These are phyloP conservation scores for Argya squamiceps DNA, from an alignment of 2,797 vertebrate genomes.

Conservation along the genomic window DNA sequence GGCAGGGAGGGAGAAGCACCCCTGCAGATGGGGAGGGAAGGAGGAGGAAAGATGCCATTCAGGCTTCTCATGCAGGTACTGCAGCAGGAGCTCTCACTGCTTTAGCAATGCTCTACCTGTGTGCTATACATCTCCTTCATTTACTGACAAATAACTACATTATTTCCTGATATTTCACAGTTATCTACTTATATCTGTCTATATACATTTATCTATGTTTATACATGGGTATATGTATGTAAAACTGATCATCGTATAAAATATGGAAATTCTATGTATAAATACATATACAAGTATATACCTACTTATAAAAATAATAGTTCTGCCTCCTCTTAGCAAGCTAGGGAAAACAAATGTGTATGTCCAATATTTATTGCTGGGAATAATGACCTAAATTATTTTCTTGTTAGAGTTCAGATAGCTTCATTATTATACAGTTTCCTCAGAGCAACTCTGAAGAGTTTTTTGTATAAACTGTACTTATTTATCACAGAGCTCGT, in stretches of 20 bases:
- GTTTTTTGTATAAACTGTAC: background rate
- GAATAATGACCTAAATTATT: slow-evolving; percentile 32
- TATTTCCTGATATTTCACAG: background rate
- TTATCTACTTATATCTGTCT: background rate
- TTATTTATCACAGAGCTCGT: slow-evolving; percentile 9
- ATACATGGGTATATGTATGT: accelerated
- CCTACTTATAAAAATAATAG: background rate
- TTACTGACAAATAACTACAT: background rate
- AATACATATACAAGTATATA: background rate
- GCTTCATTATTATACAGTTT: background rate
- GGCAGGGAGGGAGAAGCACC: background rate
- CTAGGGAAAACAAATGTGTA: background rate
- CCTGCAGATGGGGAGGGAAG: background rate
- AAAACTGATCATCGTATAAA: background rate
- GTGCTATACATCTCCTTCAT: no score
- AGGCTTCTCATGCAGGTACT: no score
- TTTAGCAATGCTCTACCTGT: accelerated
- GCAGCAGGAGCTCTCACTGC: background rate
- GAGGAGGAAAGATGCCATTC: background rate
- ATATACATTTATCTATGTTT: background rate
- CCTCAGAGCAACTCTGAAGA: background rate
- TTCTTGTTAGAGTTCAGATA: slow-evolving; percentile 29
- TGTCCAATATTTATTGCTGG: slow-evolving; percentile 1
- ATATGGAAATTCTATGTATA: background rate
- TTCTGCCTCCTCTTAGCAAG: background rate